A percentile compares a stretch with the other conserved stretches of the same genome.
phyloP scores from a whole-genome alignment of 2,888 invertebrate genomes.

The Stenolophus ochropezus region DNA sequence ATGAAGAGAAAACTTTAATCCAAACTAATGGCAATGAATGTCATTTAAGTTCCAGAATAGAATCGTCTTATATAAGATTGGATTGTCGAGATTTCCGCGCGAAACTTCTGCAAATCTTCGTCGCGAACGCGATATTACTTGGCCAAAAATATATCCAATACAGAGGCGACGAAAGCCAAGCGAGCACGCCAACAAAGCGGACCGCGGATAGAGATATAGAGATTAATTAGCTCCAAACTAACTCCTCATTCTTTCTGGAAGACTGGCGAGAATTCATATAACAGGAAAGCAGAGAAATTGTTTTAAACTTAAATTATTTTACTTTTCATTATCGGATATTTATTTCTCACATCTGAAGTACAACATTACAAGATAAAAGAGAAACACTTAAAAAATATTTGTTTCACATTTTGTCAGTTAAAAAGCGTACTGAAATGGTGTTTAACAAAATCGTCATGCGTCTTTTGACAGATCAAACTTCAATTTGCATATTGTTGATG shows the following conservation, averaged over 20 bases:
- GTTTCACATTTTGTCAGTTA: too few relatives aligned
- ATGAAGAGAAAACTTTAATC: slow-evolving; percentile 61
- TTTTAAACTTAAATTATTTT: too few relatives aligned
- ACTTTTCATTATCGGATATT: too few relatives aligned
- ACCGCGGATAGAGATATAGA: not conserved
- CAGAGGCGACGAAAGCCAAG: slow-evolving; percentile 41
- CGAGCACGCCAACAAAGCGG: not conserved
- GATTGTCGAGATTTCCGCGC: slow-evolving; percentile 55
- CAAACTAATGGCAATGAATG: slow-evolving; percentile 67
- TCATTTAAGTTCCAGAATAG: slow-evolving; percentile 67
- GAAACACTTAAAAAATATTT: too few relatives aligned
- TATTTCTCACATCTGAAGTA: too few relatives aligned
- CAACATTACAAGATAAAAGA: too few relatives aligned
- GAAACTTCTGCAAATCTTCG: slow-evolving; percentile 55
- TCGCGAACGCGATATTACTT: slow-evolving; percentile 49
- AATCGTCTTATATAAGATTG: slow-evolving; percentile 60
- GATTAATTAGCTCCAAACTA: slow-evolving; percentile 46
- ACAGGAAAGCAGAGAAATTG: too few relatives aligned
- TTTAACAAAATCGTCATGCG: too few relatives aligned
- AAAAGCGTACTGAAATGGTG: too few relatives aligned
- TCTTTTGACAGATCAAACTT: too few relatives aligned
- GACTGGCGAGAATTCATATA: too few relatives aligned
- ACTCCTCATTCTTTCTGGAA: slow-evolving; percentile 35
- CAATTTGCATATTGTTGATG: too few relatives aligned
- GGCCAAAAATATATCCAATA: slow-evolving; percentile 55